Percentiles rank a stretch among this genome's conserved stretches.
Evolutionary conservation across 2,888 invertebrate species (phyloP).

Genomic region (Vanessa cardui): DNA sequence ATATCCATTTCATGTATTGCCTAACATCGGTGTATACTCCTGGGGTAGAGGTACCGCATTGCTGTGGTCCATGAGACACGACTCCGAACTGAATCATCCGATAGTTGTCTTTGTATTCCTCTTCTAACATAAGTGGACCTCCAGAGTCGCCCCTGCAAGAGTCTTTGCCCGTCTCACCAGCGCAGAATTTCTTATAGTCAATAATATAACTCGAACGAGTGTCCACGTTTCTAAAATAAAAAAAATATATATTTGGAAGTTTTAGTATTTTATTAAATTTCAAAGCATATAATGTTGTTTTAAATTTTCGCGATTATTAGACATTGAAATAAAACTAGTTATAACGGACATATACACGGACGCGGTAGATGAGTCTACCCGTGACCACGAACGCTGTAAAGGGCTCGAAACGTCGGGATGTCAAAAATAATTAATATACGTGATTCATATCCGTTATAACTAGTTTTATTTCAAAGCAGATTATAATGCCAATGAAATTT

Average conservation of each 20-base stretch:
- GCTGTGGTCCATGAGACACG: neutral
- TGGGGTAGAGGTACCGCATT: neutral
- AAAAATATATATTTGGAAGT: neutral
- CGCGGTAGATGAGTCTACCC: no score
- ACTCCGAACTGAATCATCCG: neutral
- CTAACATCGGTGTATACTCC: neutral
- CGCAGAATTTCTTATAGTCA: neutral
- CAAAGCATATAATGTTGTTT: no score
- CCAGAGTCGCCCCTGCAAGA: neutral
- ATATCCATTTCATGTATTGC: conserved; percentile 6
- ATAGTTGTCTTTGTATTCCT: neutral
- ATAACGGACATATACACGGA: no score
- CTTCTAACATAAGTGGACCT: neutral
- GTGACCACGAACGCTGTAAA: no score
- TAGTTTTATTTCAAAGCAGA: no score
- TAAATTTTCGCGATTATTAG: no score
- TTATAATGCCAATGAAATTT: no score
- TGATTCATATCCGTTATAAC: no score
- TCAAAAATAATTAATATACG: no score
- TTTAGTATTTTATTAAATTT: no score
- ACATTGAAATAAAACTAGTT: no score
- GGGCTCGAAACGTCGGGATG: no score
- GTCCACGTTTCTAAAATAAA: neutral
- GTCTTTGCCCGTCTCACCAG: neutral
- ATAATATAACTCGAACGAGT: neutral